phyloP scores from a whole-genome alignment of 2,797 vertebrate species.

The Varecia variegata region DNA sequence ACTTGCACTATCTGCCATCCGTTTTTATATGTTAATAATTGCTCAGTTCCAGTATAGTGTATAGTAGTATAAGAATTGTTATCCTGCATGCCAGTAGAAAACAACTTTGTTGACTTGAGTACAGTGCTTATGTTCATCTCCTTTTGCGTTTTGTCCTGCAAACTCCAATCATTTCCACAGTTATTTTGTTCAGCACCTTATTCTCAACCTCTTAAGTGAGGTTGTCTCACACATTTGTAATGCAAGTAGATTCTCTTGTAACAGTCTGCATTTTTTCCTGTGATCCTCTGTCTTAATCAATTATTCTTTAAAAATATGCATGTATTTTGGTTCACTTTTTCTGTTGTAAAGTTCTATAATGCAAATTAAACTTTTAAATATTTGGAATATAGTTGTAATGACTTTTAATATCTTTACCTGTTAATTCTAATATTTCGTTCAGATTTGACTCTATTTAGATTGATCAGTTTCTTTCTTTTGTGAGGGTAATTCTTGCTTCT shows the following conservation, averaged over 20 bases:
- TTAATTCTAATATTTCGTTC: background rate
- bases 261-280: background rate
- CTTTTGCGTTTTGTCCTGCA: background rate
- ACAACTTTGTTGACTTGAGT: background rate
- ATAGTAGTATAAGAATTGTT: background rate
- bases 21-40: background rate
- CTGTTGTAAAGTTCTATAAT: background rate
- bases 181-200: background rate
- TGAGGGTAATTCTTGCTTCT: background rate
- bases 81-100: background rate
- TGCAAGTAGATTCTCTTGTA: background rate
- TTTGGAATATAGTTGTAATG: background rate
- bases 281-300: background rate
- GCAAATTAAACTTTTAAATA: background rate
- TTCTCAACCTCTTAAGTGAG: background rate
- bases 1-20: background rate
- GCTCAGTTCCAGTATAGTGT: background rate
- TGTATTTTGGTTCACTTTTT: background rate
- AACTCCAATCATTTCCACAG: background rate
- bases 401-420: background rate
- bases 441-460: background rate
- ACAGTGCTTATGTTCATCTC: background rate
- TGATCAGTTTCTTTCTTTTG: background rate
- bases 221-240: background rate
- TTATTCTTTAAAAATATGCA: background rate